Base-by-base conservation (phyloP, 1,140 invertebrate genomes). In the Elysia chlorotica region DNA sequence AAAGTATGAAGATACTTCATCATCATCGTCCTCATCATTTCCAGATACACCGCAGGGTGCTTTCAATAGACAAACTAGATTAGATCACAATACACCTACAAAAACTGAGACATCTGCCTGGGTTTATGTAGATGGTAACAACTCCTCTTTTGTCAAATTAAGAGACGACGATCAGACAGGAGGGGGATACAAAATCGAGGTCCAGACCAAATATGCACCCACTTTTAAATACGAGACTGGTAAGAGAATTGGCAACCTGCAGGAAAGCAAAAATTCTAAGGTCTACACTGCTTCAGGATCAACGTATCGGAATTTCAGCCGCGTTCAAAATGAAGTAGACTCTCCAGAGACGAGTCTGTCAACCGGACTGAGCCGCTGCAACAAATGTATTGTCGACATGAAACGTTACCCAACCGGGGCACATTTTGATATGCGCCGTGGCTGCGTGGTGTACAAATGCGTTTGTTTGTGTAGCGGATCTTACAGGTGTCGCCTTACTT, bases 361-460 rank as follows among this genome's bases (percentile, higher is more conserved):
- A 4, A n/a, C 1, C 21, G 59, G 21, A 2, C 38, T 14, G 6
- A 65, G 28, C 67, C 28, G 28, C 25, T 79, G 78, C 62, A 35
- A 54, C 25, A 36, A 23, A 0, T 79, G 78, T 31, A 28, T 61
- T 35, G 75, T 73, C 25, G 76, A 75, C 53, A 38, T 53, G 4
- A 74, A 73, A 30, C 28, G n/a, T 2, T 79, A 79, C 66, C 71
- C 21, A 3, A 31, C 71, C 0, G 74, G 72, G 2, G 72, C 72
- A 21, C 23, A 73, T 21, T 79, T 79, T 62, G 74, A 75, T 48
- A 74, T 75, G 76, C 37, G 65, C 0, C 59, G 74, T 25, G 76
- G 71, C 17, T 80, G 78, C 38, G 66, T 76, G 5, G 38, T 74
- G 1, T 80, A 78, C 73, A 76, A 76, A 65, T 80, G 78, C 54